Evolutionary conservation across 2,113 vertebrate genomes (phyloP), one percentile per base, ranked within the genome.

Genomic region (Anhinga rufa): DNA sequence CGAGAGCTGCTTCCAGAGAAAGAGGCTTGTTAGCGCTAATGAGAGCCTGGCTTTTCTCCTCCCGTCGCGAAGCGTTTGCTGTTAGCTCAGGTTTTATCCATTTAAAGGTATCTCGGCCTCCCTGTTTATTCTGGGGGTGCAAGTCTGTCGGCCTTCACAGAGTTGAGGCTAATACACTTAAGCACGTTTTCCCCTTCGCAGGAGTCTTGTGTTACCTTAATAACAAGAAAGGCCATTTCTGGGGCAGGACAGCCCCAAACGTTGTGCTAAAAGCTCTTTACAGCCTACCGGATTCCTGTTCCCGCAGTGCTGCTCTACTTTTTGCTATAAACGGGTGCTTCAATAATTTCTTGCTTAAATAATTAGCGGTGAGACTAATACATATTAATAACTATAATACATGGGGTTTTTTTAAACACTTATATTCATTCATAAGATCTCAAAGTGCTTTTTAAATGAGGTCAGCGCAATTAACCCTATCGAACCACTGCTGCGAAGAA

Each of bases 391-490:
- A 69, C 66, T 69, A 7, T 65, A 94, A 77, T 85, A 82, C 20
- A 32, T 38, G 38, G 71, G 26, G 0, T 0, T 15, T 70, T 86
- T 75, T n/a, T 14, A 49, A 91, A 77, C 14, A 20, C 76, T 80
- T 81, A 28, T 9, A 90, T 90, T 88, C 88, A 95, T 94, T 94
- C 85, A 88, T 80, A 95, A 71, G 68, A 90, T 62, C 79, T 95
- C 76, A 64, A 95, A 95, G 76, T 88, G 76, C 55, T 90, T 90
- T 92, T 81, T 94, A 96, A 97, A 96, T 90, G 82, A 96, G 95
- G 93, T 84, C 90, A 92, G 76, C 49, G 34, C 13, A 74, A 92
- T 83, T 89, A 84, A 86, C 90, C 66, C 81, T 55, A 38, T 22
- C 1, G 12, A 87, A 80, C 29, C 72, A 46, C 66, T 40, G 84